A percentile compares a stretch with the other conserved stretches of the same genome.
These are phyloP conservation scores for Strigops habroptila DNA, from an alignment of 2,113 vertebrate species.

Conservation along the genomic window DNA sequence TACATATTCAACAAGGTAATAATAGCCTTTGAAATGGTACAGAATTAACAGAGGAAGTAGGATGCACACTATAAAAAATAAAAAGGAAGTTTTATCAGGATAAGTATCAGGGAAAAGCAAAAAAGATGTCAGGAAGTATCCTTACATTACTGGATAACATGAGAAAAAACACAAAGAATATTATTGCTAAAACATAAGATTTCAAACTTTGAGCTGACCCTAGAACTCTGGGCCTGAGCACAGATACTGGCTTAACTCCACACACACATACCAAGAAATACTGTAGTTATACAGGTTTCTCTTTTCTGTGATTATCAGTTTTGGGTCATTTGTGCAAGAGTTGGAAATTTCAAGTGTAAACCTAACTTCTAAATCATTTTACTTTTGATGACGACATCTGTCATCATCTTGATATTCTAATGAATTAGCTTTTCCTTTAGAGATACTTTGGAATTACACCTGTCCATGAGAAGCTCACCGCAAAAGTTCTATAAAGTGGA, in stretches of 20 bases:
- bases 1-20: background rate
- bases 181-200: background rate
- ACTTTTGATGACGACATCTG: background rate
- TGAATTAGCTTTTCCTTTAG: background rate
- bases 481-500: background rate
- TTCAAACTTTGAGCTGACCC: background rate
- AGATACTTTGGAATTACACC: background rate
- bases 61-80: background rate
- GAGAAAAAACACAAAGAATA: background rate
- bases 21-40: background rate
- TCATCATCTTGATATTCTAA: background rate
- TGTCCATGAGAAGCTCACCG: background rate
- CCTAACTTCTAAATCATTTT: background rate
- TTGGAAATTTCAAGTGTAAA: background rate
- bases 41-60: background rate
- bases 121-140: background rate
- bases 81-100: background rate
- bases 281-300: background rate
- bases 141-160: background rate
- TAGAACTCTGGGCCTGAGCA: background rate
- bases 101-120: background rate
- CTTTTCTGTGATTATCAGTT: background rate
- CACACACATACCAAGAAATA: background rate
- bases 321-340: background rate
- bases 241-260: background rate